Evolutionary conservation across 2,113 vertebrate species (phyloP).

Genomic region (Melanerpes aurifrons): DNA sequence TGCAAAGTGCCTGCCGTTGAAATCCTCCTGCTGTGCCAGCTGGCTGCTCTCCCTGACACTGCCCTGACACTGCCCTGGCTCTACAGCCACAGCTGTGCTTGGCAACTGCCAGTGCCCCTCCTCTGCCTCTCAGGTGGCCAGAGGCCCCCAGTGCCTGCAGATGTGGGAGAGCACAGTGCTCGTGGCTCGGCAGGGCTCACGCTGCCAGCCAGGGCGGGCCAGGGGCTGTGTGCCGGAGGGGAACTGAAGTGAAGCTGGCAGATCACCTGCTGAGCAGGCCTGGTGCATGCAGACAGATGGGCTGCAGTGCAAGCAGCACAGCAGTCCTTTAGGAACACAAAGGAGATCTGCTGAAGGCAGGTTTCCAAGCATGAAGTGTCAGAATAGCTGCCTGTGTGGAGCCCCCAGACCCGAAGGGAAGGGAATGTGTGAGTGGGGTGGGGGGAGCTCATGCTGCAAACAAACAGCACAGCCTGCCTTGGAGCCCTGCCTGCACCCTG

Average conservation of each 20-base stretch:
- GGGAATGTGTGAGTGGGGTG: neutral
- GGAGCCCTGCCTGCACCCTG: slow-evolving; percentile 23
- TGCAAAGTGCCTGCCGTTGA: neutral
- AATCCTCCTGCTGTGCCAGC: neutral
- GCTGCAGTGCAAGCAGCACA: neutral
- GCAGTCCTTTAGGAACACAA: slow-evolving; percentile 27
- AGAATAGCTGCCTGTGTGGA: slow-evolving; percentile 10
- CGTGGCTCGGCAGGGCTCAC: neutral
- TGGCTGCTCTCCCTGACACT: neutral
- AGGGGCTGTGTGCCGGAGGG: neutral
- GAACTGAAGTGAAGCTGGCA: slow-evolving; percentile 19
- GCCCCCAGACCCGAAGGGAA: neutral
- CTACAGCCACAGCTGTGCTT: neutral
- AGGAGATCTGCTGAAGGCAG: slow-evolving; percentile 41
- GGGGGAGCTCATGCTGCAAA: neutral
- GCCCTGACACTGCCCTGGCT: neutral
- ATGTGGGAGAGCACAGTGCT: neutral
- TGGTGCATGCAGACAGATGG: slow-evolving; percentile 63
- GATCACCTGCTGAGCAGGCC: slow-evolving; percentile 68
- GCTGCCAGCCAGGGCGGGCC: neutral
- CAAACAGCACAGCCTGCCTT: slow-evolving; percentile 20
- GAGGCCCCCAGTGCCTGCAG: neutral
- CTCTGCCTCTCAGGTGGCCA: neutral
- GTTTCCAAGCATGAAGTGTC: slow-evolving; percentile 23
- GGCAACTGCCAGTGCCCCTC: neutral